Evolutionary conservation across 2,113 vertebrate genomes (phyloP), one percentile per base, ranked within the genome.

Genomic region (Pholis gunnellus): DNA sequence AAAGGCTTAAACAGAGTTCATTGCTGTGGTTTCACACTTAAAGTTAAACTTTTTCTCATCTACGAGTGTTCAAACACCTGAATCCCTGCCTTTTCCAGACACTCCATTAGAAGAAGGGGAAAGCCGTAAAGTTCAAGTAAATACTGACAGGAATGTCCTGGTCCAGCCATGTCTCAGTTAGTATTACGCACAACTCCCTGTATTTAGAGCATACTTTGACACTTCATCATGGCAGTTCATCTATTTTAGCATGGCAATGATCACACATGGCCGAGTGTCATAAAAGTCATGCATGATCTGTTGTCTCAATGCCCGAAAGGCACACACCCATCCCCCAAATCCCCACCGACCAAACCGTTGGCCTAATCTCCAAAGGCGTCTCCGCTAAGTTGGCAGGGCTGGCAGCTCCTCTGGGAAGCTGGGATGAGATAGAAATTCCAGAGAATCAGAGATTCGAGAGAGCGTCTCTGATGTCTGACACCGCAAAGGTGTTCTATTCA

Each of bases 81-180:
- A 15, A 70, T 27, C 34, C 5, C 14, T 65, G 42, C 6, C 25
- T 72, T 72, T 71, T 71, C 44, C 74, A 75, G 77, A 67, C 42
- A 25, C 31, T 50, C 75, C 71, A 61, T 56, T 84, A 13, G 56
- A 61, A 60, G 61, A 48, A 40, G 65, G 57, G 52, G 77, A 74
- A 87, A 82, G 67, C 72, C 18, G 64, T 64, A 68, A 82, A 79
- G 61, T 42, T 73, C 25, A 87, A 75, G 44, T 73, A 65, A 81
- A 87, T 67, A 42, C 74, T 73, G 65, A 82, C 63, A 79, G 75
- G 83, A 85, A 85, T 85, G 60, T 83, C 60, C 48, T 25, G 46
- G 25, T 76, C n/a, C 29, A 42, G 78, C 65, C 44, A 34, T 84
- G 86, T 78, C 78, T 83, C 80, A 56, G 69, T 69, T 57, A 59